Evolutionary conservation across 2,888 invertebrate species (phyloP).

Genomic region (Sinelater perroti): DNA sequence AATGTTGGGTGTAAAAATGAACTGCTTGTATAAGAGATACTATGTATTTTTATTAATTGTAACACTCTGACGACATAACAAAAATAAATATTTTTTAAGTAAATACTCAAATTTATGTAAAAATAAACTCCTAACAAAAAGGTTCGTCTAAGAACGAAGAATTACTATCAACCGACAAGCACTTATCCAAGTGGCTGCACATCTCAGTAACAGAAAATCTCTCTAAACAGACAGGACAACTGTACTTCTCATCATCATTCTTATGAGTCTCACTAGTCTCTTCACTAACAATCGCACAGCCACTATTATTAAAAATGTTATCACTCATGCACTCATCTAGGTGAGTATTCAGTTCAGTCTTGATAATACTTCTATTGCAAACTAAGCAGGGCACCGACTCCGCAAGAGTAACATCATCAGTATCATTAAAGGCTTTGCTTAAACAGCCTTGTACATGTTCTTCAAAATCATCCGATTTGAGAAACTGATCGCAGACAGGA

Average conservation of each 20-base stretch:
- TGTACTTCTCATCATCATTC: slow-evolving; percentile 48
- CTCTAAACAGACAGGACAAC: slow-evolving; percentile 70
- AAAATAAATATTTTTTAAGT: slow-evolving; percentile 10
- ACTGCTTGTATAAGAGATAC: neutral
- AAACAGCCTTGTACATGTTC: slow-evolving; percentile 8
- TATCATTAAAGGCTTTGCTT: neutral
- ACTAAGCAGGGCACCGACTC: slow-evolving; percentile 57
- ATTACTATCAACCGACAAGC: slow-evolving; percentile 48
- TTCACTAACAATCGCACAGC: slow-evolving; percentile 37
- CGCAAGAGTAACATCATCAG: neutral
- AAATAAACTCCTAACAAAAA: neutral
- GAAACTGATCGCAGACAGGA: slow-evolving; percentile 44
- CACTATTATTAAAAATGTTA: slow-evolving; percentile 50
- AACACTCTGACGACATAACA: neutral
- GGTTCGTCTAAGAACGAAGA: neutral
- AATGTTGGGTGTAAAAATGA: neutral
- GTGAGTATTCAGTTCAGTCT: slow-evolving; percentile 57
- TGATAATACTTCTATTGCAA: slow-evolving; percentile 55
- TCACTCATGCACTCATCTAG: slow-evolving; percentile 58
- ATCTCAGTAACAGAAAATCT: slow-evolving; percentile 64
- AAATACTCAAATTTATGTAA: too few relatives aligned
- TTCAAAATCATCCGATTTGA: neutral
- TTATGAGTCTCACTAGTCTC: slow-evolving; percentile 28
- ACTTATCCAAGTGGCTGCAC: slow-evolving; percentile 68
- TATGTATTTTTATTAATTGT: slow-evolving; percentile 17